phyloP scores from a whole-genome alignment of 2,113 vertebrate species.

The Nipponia nippon region DNA sequence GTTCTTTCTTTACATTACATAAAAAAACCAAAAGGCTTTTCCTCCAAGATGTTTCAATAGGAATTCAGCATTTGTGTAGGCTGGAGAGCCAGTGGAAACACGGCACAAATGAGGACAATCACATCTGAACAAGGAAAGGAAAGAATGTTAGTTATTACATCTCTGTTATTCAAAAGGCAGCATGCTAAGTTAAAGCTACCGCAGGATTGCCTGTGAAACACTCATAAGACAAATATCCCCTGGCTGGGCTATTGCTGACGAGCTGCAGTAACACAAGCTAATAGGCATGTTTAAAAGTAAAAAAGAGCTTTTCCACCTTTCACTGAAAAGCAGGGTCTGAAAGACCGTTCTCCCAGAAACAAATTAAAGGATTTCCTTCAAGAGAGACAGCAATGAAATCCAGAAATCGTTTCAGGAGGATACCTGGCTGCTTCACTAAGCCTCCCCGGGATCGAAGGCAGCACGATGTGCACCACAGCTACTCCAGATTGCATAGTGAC shows the following conservation, averaged over 20 bases:
- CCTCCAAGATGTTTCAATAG: background rate
- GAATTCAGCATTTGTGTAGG: accelerated
- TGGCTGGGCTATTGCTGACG: background rate
- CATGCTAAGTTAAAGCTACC: background rate
- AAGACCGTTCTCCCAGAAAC: background rate
- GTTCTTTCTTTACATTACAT: background rate
- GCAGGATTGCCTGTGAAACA: background rate
- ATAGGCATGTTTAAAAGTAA: background rate
- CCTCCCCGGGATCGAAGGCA: background rate
- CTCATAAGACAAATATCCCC: background rate
- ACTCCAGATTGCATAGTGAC: background rate
- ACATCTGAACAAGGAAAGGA: background rate
- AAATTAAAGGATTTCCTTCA: background rate
- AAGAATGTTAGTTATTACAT: background rate
- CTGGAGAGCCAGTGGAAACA: background rate
- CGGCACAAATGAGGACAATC: background rate
- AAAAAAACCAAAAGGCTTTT: background rate
- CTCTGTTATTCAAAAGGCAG: background rate
- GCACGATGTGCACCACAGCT: accelerated
- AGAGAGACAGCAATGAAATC: background rate
- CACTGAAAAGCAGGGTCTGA: background rate
- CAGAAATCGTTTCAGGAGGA: background rate
- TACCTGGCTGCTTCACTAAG: background rate
- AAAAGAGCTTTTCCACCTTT: background rate
- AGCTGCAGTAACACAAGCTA: background rate